Evolutionary conservation across 1,140 invertebrate genomes (phyloP).

Genomic region (Atopsyche davidsoni): DNA sequence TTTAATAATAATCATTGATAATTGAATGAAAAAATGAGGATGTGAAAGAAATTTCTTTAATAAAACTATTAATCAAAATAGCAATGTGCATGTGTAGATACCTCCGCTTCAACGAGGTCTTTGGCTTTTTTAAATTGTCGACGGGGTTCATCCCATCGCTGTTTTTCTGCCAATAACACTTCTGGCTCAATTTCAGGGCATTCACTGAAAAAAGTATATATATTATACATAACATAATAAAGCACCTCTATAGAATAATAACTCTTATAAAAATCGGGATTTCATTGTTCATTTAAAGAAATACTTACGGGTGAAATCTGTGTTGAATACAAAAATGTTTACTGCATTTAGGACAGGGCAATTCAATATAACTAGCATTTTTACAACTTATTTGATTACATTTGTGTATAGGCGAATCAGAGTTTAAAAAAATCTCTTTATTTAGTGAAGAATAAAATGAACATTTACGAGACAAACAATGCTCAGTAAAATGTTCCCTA

Average conservation of each 20-base stretch:
- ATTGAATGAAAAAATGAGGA: too few relatives aligned
- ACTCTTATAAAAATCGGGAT: neutral
- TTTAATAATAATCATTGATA: too few relatives aligned
- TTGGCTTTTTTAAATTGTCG: constrained; percentile 18
- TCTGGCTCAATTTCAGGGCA: constrained; percentile 24
- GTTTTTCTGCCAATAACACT: constrained; percentile 16
- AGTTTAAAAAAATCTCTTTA: constrained; percentile 9
- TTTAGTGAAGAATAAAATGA: constrained; percentile 2
- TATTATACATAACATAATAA: constrained; percentile 1
- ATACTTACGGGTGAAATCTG: constrained; percentile 27
- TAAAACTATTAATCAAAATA: too few relatives aligned
- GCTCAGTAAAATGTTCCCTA: constrained; percentile 22
- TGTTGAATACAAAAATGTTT: constrained; percentile 28
- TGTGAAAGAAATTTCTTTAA: too few relatives aligned
- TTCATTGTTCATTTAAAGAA: neutral
- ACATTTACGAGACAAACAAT: constrained; percentile 24
- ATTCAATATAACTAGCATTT: constrained; percentile 17
- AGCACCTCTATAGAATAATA: neutral
- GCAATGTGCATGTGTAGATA: too few relatives aligned
- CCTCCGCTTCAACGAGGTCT: constrained; percentile 26
- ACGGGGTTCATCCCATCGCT: constrained; percentile 16
- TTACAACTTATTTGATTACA: constrained; percentile 17
- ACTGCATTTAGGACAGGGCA: constrained; percentile 21
- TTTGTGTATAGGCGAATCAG: constrained; percentile 18
- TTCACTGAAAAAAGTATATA: constrained; percentile 15